Conservation (phyloP, 2,113 vertebrate genomes). For the Haemorhous mexicanus region DNA sequence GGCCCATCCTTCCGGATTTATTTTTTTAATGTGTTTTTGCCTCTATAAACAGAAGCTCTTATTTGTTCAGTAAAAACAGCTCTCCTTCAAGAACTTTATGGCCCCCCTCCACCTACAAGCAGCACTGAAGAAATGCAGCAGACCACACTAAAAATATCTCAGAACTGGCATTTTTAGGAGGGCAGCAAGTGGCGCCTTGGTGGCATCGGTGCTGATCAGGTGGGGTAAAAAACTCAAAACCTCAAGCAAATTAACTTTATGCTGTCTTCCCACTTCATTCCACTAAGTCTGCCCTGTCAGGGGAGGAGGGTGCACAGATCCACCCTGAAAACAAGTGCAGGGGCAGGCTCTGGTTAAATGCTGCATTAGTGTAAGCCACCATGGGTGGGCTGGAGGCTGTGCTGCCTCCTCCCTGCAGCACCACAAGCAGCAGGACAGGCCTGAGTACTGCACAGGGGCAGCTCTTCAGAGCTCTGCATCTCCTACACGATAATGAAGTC, state of each 20-base stretch:
- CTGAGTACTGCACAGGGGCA: not conserved
- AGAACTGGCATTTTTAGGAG: not conserved
- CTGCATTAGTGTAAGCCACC: accelerated
- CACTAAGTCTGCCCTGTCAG: not conserved
- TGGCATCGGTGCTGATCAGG: accelerated
- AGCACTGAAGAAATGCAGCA: not conserved
- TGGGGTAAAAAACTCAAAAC: not conserved
- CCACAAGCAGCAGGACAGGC: not conserved
- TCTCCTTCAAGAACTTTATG: not conserved
- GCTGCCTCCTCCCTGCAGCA: accelerated
- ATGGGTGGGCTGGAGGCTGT: not conserved
- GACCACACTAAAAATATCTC: not conserved
- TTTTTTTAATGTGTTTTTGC: slow-evolving; percentile 26
- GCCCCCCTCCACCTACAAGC: not conserved
- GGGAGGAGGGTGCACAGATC: not conserved
- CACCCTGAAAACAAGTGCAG: not conserved
- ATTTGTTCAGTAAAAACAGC: slow-evolving; percentile 32
- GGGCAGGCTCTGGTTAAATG: not conserved
- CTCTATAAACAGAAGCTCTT: slow-evolving; percentile 56
- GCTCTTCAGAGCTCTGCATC: not conserved
- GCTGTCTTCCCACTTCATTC: not conserved
- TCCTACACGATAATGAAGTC: not conserved
- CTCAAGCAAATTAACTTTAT: not conserved
- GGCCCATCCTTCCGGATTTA: slow-evolving; percentile 19
- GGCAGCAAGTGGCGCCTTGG: not conserved